These are phyloP conservation scores for Acronicta psi DNA, from an alignment of 2,888 invertebrate genomes.

Conservation along the genomic window DNA sequence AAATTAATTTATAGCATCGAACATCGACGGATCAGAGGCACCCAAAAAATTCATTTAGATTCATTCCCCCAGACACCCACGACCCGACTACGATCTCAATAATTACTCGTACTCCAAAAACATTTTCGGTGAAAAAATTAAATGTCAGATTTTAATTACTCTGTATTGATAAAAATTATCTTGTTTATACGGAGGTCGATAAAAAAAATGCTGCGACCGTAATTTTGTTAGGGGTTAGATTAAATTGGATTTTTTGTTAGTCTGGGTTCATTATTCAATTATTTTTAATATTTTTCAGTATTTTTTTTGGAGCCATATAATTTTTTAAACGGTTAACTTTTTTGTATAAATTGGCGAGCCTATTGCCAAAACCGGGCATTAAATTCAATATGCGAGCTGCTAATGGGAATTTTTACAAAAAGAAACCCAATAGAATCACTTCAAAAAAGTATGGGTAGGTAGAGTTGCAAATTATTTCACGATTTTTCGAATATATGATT, in stretches of 20 bases:
- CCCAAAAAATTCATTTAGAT: conserved; percentile 31
- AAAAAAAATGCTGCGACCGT: conserved; percentile 30
- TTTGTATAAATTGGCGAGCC: too few relatives aligned
- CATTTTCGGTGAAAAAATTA: conserved; percentile 22
- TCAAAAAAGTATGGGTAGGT: too few relatives aligned
- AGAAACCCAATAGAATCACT: too few relatives aligned
- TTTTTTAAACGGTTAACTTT: too few relatives aligned
- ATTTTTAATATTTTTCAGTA: neutral
- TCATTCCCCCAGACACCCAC: conserved; percentile 4
- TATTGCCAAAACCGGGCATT: too few relatives aligned
- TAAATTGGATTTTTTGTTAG: conserved; percentile 36
- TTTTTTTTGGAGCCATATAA: neutral
- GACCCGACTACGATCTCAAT: conserved; percentile 29
- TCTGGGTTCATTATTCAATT: conserved; percentile 5
- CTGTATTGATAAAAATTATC: conserved; percentile 48
- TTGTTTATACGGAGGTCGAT: conserved; percentile 41
- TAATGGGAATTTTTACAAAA: too few relatives aligned
- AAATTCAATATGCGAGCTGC: too few relatives aligned
- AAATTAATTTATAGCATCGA: neutral
- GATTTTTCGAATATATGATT: too few relatives aligned
- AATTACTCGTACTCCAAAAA: conserved; percentile 40
- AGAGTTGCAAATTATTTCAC: too few relatives aligned
- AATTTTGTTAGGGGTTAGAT: conserved; percentile 5
- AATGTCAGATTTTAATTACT: conserved; percentile 47
- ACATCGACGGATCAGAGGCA: conserved; percentile 3